Evolutionary conservation across 2,113 vertebrate genomes (phyloP), one percentile per base, ranked within the genome.

Genomic region (Oophaga pumilio): DNA sequence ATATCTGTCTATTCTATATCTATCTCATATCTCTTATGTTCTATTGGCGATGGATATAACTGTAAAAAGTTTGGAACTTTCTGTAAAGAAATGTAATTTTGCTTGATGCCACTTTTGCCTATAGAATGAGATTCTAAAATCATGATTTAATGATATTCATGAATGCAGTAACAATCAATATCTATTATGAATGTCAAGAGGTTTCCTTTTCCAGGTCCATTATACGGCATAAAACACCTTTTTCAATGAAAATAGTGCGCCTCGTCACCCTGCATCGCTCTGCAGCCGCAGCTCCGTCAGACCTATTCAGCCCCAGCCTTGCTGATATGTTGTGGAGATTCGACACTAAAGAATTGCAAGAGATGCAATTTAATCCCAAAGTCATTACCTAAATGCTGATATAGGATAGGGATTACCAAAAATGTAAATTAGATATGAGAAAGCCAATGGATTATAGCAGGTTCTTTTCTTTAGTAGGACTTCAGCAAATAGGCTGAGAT

Each of bases 341-440:
- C 91, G 91, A 92, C 89, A 92, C 91, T 92, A 93, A 94, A 95
- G 94, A 94, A 95, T 95, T 94, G 93, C 93, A 94, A 94, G 93
- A 92, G 93, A 91, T 93, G 94, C 93, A 94, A 94, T 95, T 95
- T 95, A 94, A 93, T 92, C 94, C 93, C 91, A 89, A 92, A 93
- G 95, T 93, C 94, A 95, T 94, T 94, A 94, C 94, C 94, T 93
- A 93, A 95, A 94, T 90, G 91, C 93, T 92, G 93, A 93, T 93
- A 94, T 95, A 91, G 94, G 91, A 89, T 90, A 87, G 93, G 94
- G 95, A 95, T 95, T 92, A 93, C 92, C 88, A 91, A 89, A 93
- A 96, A 96, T 96, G 95, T 93, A 96, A 96, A 96, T 96, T 95
- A 96, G 95, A 94, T 92, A 93, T 93, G 91, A 94, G 93, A 92